Evolutionary conservation across 2,888 invertebrate species (phyloP).

Genomic region (Timandra comae): DNA sequence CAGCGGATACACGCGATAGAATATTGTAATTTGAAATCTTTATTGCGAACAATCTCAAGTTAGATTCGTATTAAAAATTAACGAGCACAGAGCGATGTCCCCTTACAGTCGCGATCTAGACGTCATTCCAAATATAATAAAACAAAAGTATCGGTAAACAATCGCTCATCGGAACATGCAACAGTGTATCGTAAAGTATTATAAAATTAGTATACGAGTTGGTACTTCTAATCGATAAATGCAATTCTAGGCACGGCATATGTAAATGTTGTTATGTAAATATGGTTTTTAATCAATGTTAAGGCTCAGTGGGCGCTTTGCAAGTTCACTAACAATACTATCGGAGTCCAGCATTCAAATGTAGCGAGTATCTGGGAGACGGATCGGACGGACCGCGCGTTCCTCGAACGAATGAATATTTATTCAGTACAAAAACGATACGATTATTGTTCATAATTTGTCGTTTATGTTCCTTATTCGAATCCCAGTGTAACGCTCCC

Average conservation of each 20-base stretch:
- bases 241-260: conserved; percentile 65
- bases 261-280: conserved; percentile 66
- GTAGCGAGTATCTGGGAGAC: conserved; percentile 50
- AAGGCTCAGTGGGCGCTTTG: conserved; percentile 37
- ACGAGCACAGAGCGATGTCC: no score
- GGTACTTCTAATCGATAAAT: conserved; percentile 56
- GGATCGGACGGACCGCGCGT: conserved; percentile 44
- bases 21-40: conserved; percentile 33
- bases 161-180: neutral
- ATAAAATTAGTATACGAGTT: conserved; percentile 35
- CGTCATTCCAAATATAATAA: no score
- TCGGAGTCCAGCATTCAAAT: conserved; percentile 61
- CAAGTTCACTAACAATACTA: conserved; percentile 60
- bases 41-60: no score
- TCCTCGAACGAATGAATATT: conserved; percentile 66
- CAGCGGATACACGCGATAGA: conserved; percentile 17
- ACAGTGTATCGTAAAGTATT: conserved; percentile 3
- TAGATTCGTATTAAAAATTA: no score
- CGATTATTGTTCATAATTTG: conserved; percentile 60
- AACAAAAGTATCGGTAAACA: conserved; percentile 22
- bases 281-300: conserved; percentile 69
- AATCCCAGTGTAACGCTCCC: conserved; percentile 24
- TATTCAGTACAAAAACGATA: conserved; percentile 50
- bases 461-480: conserved; percentile 34
- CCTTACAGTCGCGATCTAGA: no score